Evolutionary conservation across 1,140 invertebrate species (phyloP), one percentile per base, ranked within the genome.

Genomic region (Hestina assimilis): DNA sequence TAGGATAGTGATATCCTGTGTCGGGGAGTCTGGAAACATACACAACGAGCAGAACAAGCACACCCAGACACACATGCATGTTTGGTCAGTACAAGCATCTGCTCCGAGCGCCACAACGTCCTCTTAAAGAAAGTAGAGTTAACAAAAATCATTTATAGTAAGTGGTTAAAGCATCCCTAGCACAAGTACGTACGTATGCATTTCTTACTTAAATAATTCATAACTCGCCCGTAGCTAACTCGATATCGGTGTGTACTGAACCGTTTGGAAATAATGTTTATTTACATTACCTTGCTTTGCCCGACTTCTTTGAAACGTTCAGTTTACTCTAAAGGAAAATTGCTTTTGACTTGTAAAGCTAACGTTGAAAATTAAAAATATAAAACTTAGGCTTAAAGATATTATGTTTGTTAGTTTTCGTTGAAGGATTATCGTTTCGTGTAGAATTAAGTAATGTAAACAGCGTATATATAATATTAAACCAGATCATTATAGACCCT

Each of bases 131-230:
- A n/a, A n/a, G n/a, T n/a, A n/a, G n/a, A n/a, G n/a, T n/a, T 4
- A 12, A 6, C 12, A 21, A 3, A 38, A 35, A 26, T 31, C 23
- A 19, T 28, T 40, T 40, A 6, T 17, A 47, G 12, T 8, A 21
- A 31, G 21, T 20, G 12, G 19, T n/a, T 48, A 35, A 4, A 35
- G 14, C 23, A 21, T 54, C 20, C 19, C 9, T 23, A 14, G 11
- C 33, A 41, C 24, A 59, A 43, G 55, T 50, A n/a, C 38, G 35
- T 50, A 38, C 31, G 21, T 24, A 52, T 63, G 60, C 56, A 67
- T 59, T 61, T 58, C 29, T 41, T 14, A 43, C 29, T 42, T 67
- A 56, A 67, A 67, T 67, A 67, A 59, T 67, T 67, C 60, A 67
- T 67, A 67, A 59, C 48, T 46, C 31, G 45, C 26, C 53, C 53